These are phyloP conservation scores for Cyclopterus lumpus DNA, from an alignment of 2,797 vertebrate genomes.

Conservation along the genomic window DNA sequence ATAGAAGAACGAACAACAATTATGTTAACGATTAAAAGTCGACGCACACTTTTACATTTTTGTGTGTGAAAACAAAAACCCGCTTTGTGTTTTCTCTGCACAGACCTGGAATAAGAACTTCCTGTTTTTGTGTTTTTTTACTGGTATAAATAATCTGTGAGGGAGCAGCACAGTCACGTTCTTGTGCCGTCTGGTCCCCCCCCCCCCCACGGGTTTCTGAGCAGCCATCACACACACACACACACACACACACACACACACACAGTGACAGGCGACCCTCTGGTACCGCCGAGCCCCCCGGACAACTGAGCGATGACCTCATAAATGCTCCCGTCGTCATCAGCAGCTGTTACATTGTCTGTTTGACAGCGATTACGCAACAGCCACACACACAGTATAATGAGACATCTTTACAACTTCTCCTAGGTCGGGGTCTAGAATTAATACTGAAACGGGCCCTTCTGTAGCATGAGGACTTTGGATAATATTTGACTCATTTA, in stretches of 20 bases:
- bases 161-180: constrained; percentile 44
- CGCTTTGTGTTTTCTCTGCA: constrained; percentile 18
- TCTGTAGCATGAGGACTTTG: no score
- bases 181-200: constrained; percentile 43
- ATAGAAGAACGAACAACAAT: no score
- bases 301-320: constrained; percentile 82
- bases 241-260: constrained; percentile 7
- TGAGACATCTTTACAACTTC: not conserved
- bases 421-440: not conserved
- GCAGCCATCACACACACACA: constrained; percentile 40
- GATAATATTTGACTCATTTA: no score
- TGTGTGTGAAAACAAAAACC: no score
- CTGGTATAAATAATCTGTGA: constrained; percentile 44
- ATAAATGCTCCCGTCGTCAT: constrained; percentile 64
- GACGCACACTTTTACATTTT: no score
- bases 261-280: constrained; percentile 47
- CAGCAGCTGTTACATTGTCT: constrained; percentile 63
- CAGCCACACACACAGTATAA: not conserved
- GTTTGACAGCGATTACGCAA: constrained; percentile 47
- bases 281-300: constrained; percentile 63
- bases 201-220: constrained; percentile 23
- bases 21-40: no score
- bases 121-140: constrained; percentile 18
- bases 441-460: no score
- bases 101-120: constrained; percentile 4